Evolutionary conservation across 53 echinoderm and acorn worm genomes (phyloP), one percentile per base, ranked within the genome.

Genomic region (Holothuria leucospilota): DNA sequence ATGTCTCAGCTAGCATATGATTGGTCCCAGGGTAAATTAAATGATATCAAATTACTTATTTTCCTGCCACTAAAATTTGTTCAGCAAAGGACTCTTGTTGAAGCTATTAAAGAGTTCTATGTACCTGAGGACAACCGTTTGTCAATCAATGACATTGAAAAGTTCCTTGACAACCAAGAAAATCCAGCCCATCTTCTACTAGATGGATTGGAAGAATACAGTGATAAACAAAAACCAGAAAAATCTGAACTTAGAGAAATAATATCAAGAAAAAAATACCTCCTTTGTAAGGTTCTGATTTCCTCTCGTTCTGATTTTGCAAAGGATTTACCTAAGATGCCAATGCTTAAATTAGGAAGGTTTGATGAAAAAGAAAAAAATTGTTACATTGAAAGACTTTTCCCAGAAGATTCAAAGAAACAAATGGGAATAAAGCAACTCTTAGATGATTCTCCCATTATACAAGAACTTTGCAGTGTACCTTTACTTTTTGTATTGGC

Each of bases 181-280:
- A 29, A 29, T 8, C 29, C 29, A 69, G 16, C 39, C 4, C 39
- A 29, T 20, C 30, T 69, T 10, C 16, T 69, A 69, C 16, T 69
- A 29, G 70, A 69, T 69, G 70, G 70, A 6, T 69, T 69, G 39
- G 70, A 69, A 69, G 70, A 69, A 29, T 69, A 69, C 30, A 69
- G 39, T 29, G 70, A 13, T 69, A 29, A 2, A 20, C 12, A 9
- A 25, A 69, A 27, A 29, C 13, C 34, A 28, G 70, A 29, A 30
- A 15, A 29, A 28, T 69, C 70, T 34, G 70, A 69, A 20, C 39
- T 69, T 20, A 69, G 29, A 29, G 39, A 29, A 69, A 39, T 69
- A 29, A 69, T 69, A 38, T 34, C 30, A 29, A 29, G 28, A 15
- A 29, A 18, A n/a, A 69, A 69, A 20, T 39, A 34, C 10, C 30